Conservation (phyloP, 2,113 vertebrate species). For the Gymnocephalus cernua region DNA sequence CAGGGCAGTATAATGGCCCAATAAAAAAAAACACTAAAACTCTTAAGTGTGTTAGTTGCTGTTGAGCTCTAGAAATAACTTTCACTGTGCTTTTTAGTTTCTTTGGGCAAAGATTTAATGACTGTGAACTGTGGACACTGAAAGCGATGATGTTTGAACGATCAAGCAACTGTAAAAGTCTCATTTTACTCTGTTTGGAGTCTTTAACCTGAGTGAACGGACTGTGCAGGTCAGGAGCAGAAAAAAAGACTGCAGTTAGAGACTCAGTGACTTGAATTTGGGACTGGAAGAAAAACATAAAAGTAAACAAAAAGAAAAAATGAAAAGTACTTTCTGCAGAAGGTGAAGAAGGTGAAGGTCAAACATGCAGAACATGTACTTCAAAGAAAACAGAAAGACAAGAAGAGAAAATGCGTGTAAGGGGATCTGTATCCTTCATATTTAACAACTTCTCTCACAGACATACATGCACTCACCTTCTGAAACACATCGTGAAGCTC, state of each 20-base stretch:
- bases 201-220: conserved; percentile 18
- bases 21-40: conserved; percentile 59
- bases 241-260: neutral
- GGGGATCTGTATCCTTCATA: neutral
- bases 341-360: conserved; percentile 39
- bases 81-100: conserved; percentile 26
- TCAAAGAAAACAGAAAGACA: neutral
- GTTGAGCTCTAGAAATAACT: conserved; percentile 21
- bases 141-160: conserved; percentile 22
- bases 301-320: too few species aligned
- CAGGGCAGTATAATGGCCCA: conserved; percentile 25
- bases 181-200: neutral
- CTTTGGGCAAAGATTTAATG: conserved; percentile 11
- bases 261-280: conserved; percentile 12
- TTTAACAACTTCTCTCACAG: neutral
- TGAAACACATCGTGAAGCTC: conserved; percentile 95
- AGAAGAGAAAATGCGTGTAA: neutral
- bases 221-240: neutral
- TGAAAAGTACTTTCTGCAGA: conserved; percentile 10
- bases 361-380: neutral
- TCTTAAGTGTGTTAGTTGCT: conserved; percentile 16
- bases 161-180: conserved; percentile 31
- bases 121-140: conserved; percentile 11
- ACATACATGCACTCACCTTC: conserved; percentile 87
- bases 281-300: conserved; percentile 1